Base-by-base conservation (phyloP, 2,888 invertebrate genomes). In the Noctuana brunneofusca region DNA sequence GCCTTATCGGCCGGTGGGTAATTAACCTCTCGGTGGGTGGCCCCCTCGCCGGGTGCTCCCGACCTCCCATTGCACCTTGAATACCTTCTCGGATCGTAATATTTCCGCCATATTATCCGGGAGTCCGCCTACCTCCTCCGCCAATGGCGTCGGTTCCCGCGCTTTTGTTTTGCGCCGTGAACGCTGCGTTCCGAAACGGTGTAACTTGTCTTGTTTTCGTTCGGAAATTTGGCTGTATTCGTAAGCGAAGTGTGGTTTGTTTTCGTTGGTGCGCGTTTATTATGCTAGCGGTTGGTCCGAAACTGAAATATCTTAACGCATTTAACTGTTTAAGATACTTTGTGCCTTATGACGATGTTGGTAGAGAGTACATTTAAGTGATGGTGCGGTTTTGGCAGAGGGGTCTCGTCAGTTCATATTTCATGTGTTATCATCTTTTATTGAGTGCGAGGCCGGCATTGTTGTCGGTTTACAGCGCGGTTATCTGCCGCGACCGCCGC, bases 361-460 rank as follows among this genome's bases (percentile, higher is more conserved):
- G 35, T 72, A 81, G 65, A 68, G 75, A 73, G 48, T 58, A 71
- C 14, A 69, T 70, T 79, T 2, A 48, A 27, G 48, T 59, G 9
- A 6, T 32, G 48, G 14, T 16, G 35, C 24, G 14, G 54, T 66
- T 68, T 74, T 53, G 70, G 74, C 70, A 71, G 83, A 83, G 85
- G 87, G 87, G 87, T 86, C 80, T 83, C 80, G 79, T 77, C 83
- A 87, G 89, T 90, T 89, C 90, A 90, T 90, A 91, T 89, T 91
- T 91, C 89, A 90, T 87, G 84, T 86, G 90, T 89, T 91, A 91
- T 91, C 90, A 90, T 91, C 89, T 89, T 91, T 91, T 91, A 91
- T 91, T 89, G 89, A 91, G 90, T 91, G 90, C 85, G 87, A 89
- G 89, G 79, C 75, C 71, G 83, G 89, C 77, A 88, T 90, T 90